A percentile compares a stretch with the other conserved stretches of the same genome.
Evolutionary conservation across 2,797 vertebrate genomes (phyloP).

Genomic region (Pangasius krempfi): DNA sequence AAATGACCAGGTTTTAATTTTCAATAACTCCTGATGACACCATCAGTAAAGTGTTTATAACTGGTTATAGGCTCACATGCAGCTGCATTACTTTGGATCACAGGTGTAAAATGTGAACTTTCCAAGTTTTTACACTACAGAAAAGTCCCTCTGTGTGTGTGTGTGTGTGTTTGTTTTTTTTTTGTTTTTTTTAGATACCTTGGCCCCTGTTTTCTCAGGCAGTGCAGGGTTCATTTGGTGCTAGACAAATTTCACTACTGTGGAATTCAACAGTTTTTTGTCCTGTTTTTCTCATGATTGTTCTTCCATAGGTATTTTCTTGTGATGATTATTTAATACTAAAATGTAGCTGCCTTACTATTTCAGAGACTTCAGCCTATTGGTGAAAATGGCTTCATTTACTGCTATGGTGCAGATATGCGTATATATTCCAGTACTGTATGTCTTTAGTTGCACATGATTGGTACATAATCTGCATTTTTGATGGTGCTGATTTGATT

Average conservation of each 20-base stretch:
- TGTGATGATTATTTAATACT: constrained; percentile 71
- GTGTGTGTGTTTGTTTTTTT: constrained; percentile 43
- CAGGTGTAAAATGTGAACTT: constrained; percentile 49
- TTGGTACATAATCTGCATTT: constrained; percentile 76
- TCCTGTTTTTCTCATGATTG: constrained; percentile 53
- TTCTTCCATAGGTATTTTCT: constrained; percentile 55
- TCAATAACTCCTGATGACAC: background rate
- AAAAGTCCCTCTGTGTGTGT: constrained; percentile 21
- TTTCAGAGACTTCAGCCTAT: constrained; percentile 52
- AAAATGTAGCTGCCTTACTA: constrained; percentile 57
- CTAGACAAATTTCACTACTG: constrained; percentile 72
- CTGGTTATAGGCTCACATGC: constrained; percentile 13
- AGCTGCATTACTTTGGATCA: constrained; percentile 25
- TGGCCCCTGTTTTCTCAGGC: constrained; percentile 49
- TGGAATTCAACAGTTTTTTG: constrained; percentile 66
- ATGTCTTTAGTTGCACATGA: constrained; percentile 78
- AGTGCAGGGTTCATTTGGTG: constrained; percentile 64
- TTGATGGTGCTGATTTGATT: constrained; percentile 83
- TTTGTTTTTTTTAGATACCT: constrained; percentile 37
- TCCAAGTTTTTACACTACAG: constrained; percentile 36
- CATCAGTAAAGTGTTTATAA: constrained; percentile 7
- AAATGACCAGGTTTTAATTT: background rate
- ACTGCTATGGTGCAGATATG: constrained; percentile 66
- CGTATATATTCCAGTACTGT: constrained; percentile 76
- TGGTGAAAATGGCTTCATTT: constrained; percentile 48